phyloP scores from a whole-genome alignment of 2,113 vertebrate species.

The Pangasianodon hypophthalmus region DNA sequence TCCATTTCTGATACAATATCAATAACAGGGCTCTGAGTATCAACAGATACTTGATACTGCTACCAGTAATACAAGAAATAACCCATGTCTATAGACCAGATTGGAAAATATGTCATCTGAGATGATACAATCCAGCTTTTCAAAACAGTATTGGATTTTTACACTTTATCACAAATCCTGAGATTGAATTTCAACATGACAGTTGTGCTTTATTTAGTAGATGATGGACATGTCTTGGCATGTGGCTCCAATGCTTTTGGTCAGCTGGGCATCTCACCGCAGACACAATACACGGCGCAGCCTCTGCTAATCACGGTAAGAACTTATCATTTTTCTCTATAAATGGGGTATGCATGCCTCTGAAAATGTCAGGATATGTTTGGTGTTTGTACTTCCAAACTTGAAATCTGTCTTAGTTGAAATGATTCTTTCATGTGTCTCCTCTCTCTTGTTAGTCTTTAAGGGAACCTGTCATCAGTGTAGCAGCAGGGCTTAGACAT shows the following conservation, averaged over 20 bases:
- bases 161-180: background rate
- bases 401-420: background rate
- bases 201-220: constrained; percentile 67
- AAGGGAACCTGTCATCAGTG: constrained; percentile 73
- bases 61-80: background rate
- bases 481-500: constrained; percentile 91
- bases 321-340: background rate
- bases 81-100: background rate
- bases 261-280: constrained; percentile 81
- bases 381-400: background rate
- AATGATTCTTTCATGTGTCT: background rate
- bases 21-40: background rate
- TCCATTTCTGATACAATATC: background rate
- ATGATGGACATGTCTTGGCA: constrained; percentile 76
- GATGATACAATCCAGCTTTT: background rate
- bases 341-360: background rate
- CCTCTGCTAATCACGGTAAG: constrained; percentile 80
- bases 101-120: background rate
- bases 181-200: background rate
- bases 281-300: constrained; percentile 65
- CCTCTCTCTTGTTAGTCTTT: constrained; percentile 70
- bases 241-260: constrained; percentile 92
- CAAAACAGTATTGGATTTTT: background rate
- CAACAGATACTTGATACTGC: background rate
- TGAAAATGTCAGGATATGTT: background rate